Evolutionary conservation across 2,797 vertebrate species (phyloP), one percentile per base, ranked within the genome.

Genomic region (Salarias fasciatus): DNA sequence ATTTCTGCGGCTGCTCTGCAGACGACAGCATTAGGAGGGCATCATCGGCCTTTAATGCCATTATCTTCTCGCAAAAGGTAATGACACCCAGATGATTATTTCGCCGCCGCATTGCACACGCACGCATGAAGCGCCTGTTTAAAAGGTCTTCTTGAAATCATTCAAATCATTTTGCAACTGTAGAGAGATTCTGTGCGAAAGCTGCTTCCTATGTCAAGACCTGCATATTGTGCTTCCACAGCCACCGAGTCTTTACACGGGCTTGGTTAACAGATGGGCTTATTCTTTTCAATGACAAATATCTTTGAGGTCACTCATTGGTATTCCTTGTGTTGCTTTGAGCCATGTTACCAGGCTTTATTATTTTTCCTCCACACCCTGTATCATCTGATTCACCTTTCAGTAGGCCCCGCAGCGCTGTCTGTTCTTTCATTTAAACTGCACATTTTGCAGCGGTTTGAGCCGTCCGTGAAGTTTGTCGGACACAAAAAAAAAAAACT

Each of bases 1-100:
- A 36, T 29, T 64, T 56, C 67, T 65, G 43, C 42, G 41, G 9
- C 24, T 70, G 63, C 38, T 50, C 43, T 28, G 64, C 52, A 53
- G 33, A 51, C 48, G 37, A 59, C 49, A 41, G 63, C 53, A 29
- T 38, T 43, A 58, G 63, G 82, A 43, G 50, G 55, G 55, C 56
- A 69, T 71, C 72, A 75, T 68, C 53, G 76, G 72, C 57, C 67
- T 72, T 67, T 75, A 72, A 83, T 55, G 67, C 45, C 75, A 56
- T 74, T 77, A n/a, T 66, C 75, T 46, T 44, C 51, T 50, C 6
- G 49, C 53, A 57, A 76, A 70, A 82, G 59, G 72, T 71, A 77
- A 87, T 80, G 83, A 75, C 67, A 72, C 62, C 56, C 60, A 75
- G 80, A 89, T 88, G 69, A 73, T 83, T 75, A 68, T 83, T 79